Evolutionary conservation across 2,888 invertebrate genomes (phyloP).

Genomic region (Phrixothrix hirtus): DNA sequence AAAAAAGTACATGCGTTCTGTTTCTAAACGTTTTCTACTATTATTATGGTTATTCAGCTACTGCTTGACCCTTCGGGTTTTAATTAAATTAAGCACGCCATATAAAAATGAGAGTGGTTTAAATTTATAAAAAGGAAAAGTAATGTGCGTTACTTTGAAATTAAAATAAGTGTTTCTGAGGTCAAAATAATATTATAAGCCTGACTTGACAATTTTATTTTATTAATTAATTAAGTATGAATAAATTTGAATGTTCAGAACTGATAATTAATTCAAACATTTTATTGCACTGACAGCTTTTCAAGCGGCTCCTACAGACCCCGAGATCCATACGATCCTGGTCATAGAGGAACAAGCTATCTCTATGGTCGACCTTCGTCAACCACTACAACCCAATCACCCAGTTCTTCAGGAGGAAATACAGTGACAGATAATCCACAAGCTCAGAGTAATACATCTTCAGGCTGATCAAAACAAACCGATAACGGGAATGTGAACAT

Average conservation of each 20-base stretch:
- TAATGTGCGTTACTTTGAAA: no score
- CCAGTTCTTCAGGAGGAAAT: constrained; percentile 44
- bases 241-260: background rate
- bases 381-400: constrained; percentile 52
- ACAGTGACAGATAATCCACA: constrained; percentile 54
- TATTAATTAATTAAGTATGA: background rate
- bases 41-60: no score
- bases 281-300: constrained; percentile 25
- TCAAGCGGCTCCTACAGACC: constrained; percentile 38
- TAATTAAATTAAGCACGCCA: no score
- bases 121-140: no score
- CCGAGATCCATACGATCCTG: constrained; percentile 45
- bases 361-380: constrained; percentile 61
- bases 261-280: constrained; percentile 16
- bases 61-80: no score
- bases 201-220: no score
- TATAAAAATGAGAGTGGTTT: no score
- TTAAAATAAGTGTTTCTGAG: no score
- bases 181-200: no score
- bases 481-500: constrained; percentile 10
- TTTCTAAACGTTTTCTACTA: no score
- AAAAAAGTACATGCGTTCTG: no score
- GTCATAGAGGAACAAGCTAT: constrained; percentile 59
- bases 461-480: constrained; percentile 15
- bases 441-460: constrained; percentile 38